Evolutionary conservation across 2,888 invertebrate species (phyloP).

Genomic region (Tinea semifulvella): DNA sequence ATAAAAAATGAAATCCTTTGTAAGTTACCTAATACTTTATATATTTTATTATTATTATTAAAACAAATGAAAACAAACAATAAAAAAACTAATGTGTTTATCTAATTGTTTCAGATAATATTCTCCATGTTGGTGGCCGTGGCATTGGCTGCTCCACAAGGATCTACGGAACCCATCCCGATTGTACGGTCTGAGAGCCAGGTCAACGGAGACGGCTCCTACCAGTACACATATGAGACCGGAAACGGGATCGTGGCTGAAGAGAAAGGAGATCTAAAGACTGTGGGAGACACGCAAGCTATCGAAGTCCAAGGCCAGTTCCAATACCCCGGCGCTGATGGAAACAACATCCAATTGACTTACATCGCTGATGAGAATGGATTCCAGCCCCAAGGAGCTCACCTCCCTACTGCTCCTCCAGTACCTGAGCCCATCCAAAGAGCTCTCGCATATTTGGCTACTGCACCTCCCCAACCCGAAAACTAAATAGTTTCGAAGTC

Average conservation of each 20-base stretch:
- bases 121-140: conserved; percentile 41
- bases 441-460: conserved; percentile 72
- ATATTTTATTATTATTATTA: background rate
- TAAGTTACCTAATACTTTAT: conserved; percentile 40
- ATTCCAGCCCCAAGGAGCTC: conserved; percentile 70
- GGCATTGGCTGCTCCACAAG: conserved; percentile 45
- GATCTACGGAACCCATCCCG: conserved; percentile 45
- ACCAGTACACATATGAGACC: conserved; percentile 70
- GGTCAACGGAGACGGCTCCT: conserved; percentile 69
- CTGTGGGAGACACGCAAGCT: conserved; percentile 62
- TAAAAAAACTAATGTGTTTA: background rate
- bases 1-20: conserved; percentile 56
- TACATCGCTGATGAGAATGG: conserved; percentile 79
- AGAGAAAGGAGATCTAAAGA: conserved; percentile 68
- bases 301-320: conserved; percentile 71
- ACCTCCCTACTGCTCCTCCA: conserved; percentile 74
- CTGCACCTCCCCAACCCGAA: conserved; percentile 60
- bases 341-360: conserved; percentile 67
- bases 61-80: background rate
- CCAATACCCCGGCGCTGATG: conserved; percentile 73
- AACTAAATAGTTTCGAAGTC: conserved; percentile 12
- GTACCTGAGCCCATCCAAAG: conserved; percentile 75
- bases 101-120: conserved; percentile 37
- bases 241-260: conserved; percentile 72
- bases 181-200: conserved; percentile 68